phyloP scores from a whole-genome alignment of 30 jellyfish, hydroid and myxozoan species.

The Hydra vulgaris region DNA sequence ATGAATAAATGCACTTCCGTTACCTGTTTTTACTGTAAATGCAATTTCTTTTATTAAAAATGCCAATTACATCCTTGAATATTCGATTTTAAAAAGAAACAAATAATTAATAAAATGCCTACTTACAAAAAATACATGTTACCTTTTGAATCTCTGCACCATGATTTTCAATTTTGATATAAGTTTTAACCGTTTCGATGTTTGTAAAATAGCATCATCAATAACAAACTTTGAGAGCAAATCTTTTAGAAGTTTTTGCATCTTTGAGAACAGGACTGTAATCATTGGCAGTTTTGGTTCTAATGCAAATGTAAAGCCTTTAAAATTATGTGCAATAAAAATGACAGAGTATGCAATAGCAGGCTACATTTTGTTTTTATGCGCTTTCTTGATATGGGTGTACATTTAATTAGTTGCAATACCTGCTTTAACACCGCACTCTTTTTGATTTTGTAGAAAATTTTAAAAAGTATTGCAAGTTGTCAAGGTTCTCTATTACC shows the following conservation, averaged over 20 bases:
- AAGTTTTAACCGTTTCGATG: no score
- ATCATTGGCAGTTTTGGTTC: background rate
- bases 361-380: background rate
- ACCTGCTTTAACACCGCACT: conserved; percentile 7
- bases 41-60: no score
- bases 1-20: no score
- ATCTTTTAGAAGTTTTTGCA: conserved; percentile 2
- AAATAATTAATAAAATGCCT: no score
- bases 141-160: background rate
- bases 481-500: conserved; percentile 1
- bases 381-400: conserved; percentile 3
- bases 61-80: no score
- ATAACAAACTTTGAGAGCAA: conserved; percentile 13
- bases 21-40: no score
- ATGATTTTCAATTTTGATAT: background rate
- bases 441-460: conserved; percentile 12
- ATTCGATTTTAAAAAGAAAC: no score
- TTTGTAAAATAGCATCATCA: background rate
- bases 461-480: conserved; percentile 4
- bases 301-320: background rate
- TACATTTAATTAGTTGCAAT: background rate
- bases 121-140: background rate
- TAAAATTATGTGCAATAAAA: background rate
- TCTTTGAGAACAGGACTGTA: conserved; percentile 3
- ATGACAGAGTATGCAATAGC: conserved; percentile 1